These are phyloP conservation scores for Engystomops pustulosus DNA, from an alignment of 2,113 vertebrate species.

Conservation along the genomic window DNA sequence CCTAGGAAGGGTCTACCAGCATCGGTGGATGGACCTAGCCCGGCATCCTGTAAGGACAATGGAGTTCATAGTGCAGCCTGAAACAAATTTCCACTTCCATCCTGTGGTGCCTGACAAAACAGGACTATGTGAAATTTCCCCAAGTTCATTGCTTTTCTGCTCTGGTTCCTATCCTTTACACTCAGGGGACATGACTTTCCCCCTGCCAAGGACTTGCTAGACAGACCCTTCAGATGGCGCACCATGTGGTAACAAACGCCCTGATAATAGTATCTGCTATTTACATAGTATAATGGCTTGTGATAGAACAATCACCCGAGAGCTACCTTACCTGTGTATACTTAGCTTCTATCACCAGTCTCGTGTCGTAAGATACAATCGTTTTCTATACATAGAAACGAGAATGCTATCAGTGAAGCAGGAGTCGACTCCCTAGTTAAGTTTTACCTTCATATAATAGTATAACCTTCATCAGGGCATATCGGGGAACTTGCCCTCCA, in stretches of 20 bases:
- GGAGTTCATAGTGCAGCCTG: neutral
- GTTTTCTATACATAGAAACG: too few relatives aligned
- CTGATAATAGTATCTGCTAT: constrained; percentile 8
- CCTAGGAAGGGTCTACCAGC: neutral
- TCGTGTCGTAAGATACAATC: neutral
- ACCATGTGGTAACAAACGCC: neutral
- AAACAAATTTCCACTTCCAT: constrained; percentile 5
- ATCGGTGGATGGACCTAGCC: neutral
- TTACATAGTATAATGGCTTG: neutral
- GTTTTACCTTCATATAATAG: too few relatives aligned
- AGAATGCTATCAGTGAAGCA: too few relatives aligned
- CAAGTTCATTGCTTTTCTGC: neutral
- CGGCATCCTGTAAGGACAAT: constrained; percentile 42
- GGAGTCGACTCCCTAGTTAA: too few relatives aligned
- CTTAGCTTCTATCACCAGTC: neutral
- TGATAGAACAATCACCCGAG: neutral
- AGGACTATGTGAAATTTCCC: constrained; percentile 12
- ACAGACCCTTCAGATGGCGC: neutral
- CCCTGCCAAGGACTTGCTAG: neutral
- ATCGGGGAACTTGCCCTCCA: too few relatives aligned
- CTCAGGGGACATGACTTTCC: neutral
- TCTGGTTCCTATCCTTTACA: neutral
- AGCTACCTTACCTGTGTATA: neutral
- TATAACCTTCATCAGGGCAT: too few relatives aligned
- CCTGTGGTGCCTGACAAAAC: constrained; percentile 36